Evolutionary conservation across 1,140 invertebrate species (phyloP), one percentile per base, ranked within the genome.

Genomic region (Hormaphis cornu): DNA sequence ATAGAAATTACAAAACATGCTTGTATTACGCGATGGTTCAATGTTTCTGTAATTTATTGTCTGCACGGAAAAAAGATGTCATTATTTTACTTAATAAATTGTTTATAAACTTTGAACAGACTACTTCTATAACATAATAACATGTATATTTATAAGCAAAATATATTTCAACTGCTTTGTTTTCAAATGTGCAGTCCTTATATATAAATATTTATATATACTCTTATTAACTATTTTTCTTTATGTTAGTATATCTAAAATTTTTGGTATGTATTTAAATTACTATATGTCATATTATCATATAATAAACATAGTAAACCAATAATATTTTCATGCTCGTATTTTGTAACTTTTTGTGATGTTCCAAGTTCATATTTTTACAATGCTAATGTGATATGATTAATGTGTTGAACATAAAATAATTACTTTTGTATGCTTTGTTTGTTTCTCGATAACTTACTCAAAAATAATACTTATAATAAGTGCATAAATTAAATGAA

Each of bases 41-140:
- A 66, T 66, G 61, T 66, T 66, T 66, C 61, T 66, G 24, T 66
- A 66, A 66, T 66, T 66, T 66, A 63, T 66, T 66, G 40, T 63
- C 9, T 50, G 26, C 61, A 50, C 61, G 10, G 7, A 58, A 61
- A n/a, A 48, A 20, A 58, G 37, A 24, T 16, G 24, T 40, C n/a
- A 66, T 66, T 50, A 66, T 48, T 66, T 66, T 66, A 35, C 28
- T n/a, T 66, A 50, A 66, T 66, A 63, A 30, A 63, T 63, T 1
- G 18, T 44, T 28, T 16, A 61, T 61, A 46, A 28, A 46, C 26
- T 63, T 46, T 30, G 40, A 22, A 46, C 40, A 44, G 58, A 63
- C 40, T 63, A 20, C 24, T 63, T 40, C 26, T 42, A 61, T 58
- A 37, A 26, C 12, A 61, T 44, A 8, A 61, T 37, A 6, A 44